Percentiles rank a stretch among this genome's conserved stretches.
These are phyloP conservation scores for Pyralis farinalis DNA, from an alignment of 2,888 invertebrate genomes.

Conservation along the genomic window DNA sequence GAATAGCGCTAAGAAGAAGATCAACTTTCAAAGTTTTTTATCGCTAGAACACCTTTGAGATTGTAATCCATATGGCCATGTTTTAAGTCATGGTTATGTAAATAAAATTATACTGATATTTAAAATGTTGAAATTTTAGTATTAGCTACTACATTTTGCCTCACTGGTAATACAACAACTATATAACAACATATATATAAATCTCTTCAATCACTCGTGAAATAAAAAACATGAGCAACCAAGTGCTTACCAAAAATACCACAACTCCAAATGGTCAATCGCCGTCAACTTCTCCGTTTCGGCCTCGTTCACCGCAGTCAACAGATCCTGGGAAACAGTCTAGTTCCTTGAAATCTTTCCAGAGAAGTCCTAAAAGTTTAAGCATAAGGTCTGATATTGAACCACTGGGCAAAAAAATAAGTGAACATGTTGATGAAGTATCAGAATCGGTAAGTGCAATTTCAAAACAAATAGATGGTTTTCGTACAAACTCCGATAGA, in stretches of 20 bases:
- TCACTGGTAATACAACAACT: background rate
- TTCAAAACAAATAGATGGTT: no score
- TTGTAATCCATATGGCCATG: constrained; percentile 2
- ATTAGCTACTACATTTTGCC: background rate
- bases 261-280: no score
- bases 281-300: no score
- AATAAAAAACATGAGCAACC: background rate
- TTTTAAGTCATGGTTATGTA: background rate
- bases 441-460: background rate
- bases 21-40: background rate
- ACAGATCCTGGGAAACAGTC: no score
- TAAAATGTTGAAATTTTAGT: constrained; percentile 8
- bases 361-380: background rate
- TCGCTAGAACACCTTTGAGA: background rate
- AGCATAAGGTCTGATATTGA: constrained; percentile 23
- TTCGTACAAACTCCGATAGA: no score
- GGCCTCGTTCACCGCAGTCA: no score
- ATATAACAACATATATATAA: background rate
- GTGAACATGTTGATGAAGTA: constrained; percentile 1
- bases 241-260: no score
- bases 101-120: background rate
- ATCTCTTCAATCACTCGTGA: background rate
- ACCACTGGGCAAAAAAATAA: constrained; percentile 21
- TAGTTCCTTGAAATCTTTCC: background rate
- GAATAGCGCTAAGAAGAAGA: no score